Base-by-base conservation (phyloP, 2,797 vertebrate species). In the Protonibea diacanthus region DNA sequence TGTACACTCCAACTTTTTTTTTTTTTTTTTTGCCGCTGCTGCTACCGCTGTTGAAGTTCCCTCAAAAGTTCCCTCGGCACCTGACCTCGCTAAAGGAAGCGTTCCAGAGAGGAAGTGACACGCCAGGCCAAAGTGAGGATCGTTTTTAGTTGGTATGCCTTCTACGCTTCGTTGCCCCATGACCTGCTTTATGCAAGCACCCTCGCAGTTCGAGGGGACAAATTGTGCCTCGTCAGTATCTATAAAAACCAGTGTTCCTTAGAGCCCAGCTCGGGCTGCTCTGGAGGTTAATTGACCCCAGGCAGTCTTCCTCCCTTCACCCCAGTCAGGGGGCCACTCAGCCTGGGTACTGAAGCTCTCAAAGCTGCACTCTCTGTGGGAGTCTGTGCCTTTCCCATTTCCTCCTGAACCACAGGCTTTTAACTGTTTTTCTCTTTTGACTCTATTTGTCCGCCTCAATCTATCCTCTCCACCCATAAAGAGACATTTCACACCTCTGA, bases 171-270 rank as follows among this genome's bases (percentile, higher is more conserved):
- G 80, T 86, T 88, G 76, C 83, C 76, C 85, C 27, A 25, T 93
- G 92, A 94, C 90, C 91, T 47, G 79, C 79, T 93, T 94, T 89
- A 93, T 83, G 74, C 80, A 79, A 82, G 86, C 67, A 70, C 71
- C 74, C 78, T 82, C 62, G 49, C 73, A 74, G 71, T 74, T 72
- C 17, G 59, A 81, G 69, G 69, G 84, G 82, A 91, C 78, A 89
- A 87, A 87, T 85, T 82, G 79, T 78, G 83, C 90, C 77, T 85
- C 64, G 80, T 92, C 88, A 87, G 88, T 85, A 83, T 85, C 85
- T 88, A 86, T 85, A 88, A 93, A 91, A 92, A 83, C 40, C 78
- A 74, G 64, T 82, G 78, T 91, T 88, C 84, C 87, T 90, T 74
- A 73, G 85, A 87, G 80, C 68, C 84, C n/a, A 25, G 62, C 69